Evolutionary conservation across 2,888 invertebrate species (phyloP).

Genomic region (Dasypolia templi): DNA sequence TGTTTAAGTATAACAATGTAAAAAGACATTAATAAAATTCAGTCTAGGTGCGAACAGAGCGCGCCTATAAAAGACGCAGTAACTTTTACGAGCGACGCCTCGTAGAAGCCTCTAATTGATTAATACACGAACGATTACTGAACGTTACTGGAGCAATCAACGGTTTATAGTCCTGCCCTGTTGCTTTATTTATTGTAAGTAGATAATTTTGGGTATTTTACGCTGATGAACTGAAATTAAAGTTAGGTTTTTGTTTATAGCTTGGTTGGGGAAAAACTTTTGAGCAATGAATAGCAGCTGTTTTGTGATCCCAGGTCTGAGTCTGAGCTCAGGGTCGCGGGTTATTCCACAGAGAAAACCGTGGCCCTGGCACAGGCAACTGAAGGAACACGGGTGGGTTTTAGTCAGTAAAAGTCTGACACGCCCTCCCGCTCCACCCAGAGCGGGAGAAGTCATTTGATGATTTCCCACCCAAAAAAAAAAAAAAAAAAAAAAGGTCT

Average conservation of each 20-base stretch:
- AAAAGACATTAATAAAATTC: slow-evolving; percentile 25
- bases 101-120: slow-evolving; percentile 59
- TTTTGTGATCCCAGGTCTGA: not conserved
- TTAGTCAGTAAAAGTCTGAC: too few species aligned
- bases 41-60: slow-evolving; percentile 16
- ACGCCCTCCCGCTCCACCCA: too few species aligned
- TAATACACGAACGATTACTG: slow-evolving; percentile 61
- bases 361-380: too few species aligned
- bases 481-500: too few species aligned
- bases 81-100: slow-evolving; percentile 55
- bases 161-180: slow-evolving; percentile 52
- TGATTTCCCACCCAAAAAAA: too few species aligned
- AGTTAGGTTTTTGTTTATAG: not conserved
- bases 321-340: too few species aligned
- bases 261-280: not conserved
- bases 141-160: slow-evolving; percentile 54
- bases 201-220: not conserved
- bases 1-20: not conserved
- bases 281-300: not conserved
- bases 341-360: too few species aligned
- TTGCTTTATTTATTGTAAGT: slow-evolving; percentile 34
- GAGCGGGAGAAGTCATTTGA: too few species aligned
- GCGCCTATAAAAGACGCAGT: slow-evolving; percentile 48
- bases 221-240: slow-evolving; percentile 2
- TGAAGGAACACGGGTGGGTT: too few species aligned